Percentiles rank a stretch among this genome's conserved stretches.
These are phyloP conservation scores for Halcyon chelicuti DNA, from an alignment of 2,797 vertebrate genomes.

Conservation along the genomic window DNA sequence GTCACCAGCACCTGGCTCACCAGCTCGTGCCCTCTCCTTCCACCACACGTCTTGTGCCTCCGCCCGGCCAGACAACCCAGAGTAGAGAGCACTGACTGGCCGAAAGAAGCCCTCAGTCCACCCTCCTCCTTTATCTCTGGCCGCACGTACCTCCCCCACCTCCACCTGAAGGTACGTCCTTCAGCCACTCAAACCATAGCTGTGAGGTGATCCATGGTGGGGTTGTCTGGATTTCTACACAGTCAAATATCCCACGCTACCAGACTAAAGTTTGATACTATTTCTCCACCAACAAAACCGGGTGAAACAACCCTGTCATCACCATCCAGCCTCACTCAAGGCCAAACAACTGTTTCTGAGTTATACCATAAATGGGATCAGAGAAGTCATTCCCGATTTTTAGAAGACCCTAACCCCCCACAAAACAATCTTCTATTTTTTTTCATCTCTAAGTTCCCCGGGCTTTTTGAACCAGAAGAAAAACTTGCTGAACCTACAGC, in stretches of 20 bases:
- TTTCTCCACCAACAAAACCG: not conserved
- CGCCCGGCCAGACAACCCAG: not conserved
- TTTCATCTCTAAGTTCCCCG: not conserved
- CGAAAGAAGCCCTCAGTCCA: not conserved
- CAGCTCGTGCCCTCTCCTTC: not conserved
- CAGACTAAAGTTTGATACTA: not conserved
- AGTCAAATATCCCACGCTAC: not conserved
- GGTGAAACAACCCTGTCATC: not conserved
- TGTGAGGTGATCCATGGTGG: not conserved
- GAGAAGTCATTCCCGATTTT: not conserved
- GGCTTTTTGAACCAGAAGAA: not conserved
- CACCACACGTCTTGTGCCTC: not conserved
- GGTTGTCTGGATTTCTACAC: not conserved
- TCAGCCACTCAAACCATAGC: not conserved
- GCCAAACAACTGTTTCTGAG: not conserved
- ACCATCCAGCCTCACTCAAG: not conserved
- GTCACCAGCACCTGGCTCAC: not conserved
- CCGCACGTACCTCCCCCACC: not conserved
- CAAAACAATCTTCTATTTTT: not conserved
- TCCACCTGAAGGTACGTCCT: not conserved
- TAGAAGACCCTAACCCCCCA: not conserved
- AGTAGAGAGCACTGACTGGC: not conserved
- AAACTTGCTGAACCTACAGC: not conserved
- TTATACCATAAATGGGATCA: not conserved
- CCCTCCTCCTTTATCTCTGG: not conserved